Evolutionary conservation across 2,888 invertebrate genomes (phyloP), one percentile per base, ranked within the genome.

Genomic region (Augiades crinisus): DNA sequence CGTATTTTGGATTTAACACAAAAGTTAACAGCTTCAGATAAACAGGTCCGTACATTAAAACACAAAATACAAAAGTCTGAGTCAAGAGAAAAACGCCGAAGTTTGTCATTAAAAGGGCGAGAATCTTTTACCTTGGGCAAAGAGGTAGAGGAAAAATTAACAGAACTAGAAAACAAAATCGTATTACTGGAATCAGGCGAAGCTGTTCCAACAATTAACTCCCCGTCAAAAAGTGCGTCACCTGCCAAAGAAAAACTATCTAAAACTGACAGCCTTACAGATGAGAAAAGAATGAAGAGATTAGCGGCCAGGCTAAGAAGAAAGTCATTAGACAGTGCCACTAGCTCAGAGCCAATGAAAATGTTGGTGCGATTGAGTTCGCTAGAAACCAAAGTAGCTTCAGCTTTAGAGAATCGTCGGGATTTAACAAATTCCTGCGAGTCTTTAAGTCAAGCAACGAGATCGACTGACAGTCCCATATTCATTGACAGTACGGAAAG

Each of bases 101-200:
- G 96, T 27, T 85, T 96, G 14, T 96, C 96, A 0, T 82, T 97
- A 34, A 96, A 96, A 77, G 95, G 96, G 5, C 92, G 94, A 60
- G 95, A 96, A 75, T 95, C 95, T 21, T 92, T 95, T 62, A 93
- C 94, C 5, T 91, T 96, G 37, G 94, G 95, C 8, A 95, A 95
- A 75, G 96, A 96, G 75, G 92, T 97, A 12, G 97, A 97, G 76
- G 94, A 95, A 57, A 96, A 96, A 75, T 90, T 96, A 37, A 91
- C 92, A n/a, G 95, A 95, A 72, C 78, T 96, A 54, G 96, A 96
- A 81, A 93, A 91, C 43, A 95, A 95, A 82, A 94, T 96, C 40
- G 90, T 92, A 49, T 90, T 92, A 57, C 75, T 95, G 46, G 95
- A 95, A 68, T 71, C 81, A 8, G 82, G 84, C 16, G 81, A 89